Base-by-base conservation (phyloP, 2,797 vertebrate species). In the Sebastolobus altivelis region DNA sequence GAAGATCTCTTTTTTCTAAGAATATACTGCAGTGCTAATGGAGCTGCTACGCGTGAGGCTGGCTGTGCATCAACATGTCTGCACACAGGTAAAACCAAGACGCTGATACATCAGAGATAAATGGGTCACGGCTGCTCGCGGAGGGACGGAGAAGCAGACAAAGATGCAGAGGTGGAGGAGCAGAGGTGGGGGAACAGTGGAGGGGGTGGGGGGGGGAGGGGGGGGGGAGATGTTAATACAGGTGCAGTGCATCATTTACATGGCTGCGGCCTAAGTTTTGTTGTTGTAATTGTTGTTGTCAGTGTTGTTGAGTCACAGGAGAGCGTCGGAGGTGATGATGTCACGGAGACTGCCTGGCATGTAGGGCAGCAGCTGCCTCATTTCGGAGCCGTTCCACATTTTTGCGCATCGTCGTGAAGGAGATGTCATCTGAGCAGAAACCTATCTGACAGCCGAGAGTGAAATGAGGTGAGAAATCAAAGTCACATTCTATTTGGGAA, bases 381-480 rank as follows among this genome's bases (percentile, higher is more conserved):
- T 95, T 94, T 95, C 93, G 27, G 83, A 88, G 75, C 80, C 74
- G 92, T 94, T 95, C 93, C 93, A 89, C 88, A 90, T 94, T 94
- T 92, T 92, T 86, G 88, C 90, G 62, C 91, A 76, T 86, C 77
- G 76, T 89, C 54, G 87, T 89, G 89, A 95, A 94, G 93, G 93
- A 95, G 94, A 94, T 93, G 93, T 95, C 93, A 92, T 89, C 90
- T 88, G 90, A 92, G 92, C 89, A 90, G 94, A 94, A 95, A 95
- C 85, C 91, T 92, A 92, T 94, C 91, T 94, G 95, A 95, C 95
- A 95, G 95, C 94, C 93, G 94, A 93, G 92, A 95, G 95, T 94
- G 94, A 96, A 96, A 96, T 95, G 95, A 95, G 94, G 94, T 95
- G 95, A 94, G 94, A 96, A 96, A 96, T 96, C 95, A 96, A 96